Percentiles rank a stretch among this genome's conserved stretches.
Evolutionary conservation across 2,113 vertebrate genomes (phyloP).

Genomic region (Dromaius novaehollandiae): DNA sequence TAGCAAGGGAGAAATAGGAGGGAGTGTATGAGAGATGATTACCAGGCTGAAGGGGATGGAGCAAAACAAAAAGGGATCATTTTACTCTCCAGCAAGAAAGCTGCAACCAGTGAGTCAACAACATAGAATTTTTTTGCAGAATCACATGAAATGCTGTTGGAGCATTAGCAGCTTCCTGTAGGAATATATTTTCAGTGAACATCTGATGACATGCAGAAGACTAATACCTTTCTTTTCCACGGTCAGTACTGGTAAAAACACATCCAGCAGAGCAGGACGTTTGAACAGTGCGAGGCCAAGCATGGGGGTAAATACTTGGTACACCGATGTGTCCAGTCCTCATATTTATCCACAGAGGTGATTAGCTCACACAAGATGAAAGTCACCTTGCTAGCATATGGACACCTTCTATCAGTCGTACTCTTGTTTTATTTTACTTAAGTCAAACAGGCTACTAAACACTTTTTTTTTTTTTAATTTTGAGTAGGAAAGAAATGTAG

Average conservation of each 20-base stretch:
- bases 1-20: not conserved
- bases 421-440: not conserved
- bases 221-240: not conserved
- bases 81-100: not conserved
- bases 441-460: not conserved
- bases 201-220: not conserved
- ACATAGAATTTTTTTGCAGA: not conserved
- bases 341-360: not conserved
- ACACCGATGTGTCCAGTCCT: rapidly evolving
- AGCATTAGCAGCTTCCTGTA: not conserved
- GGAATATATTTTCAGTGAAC: not conserved
- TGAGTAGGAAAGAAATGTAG: not conserved
- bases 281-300: not conserved
- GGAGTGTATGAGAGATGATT: not conserved
- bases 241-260: not conserved
- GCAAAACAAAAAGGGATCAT: not conserved
- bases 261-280: not conserved
- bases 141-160: not conserved
- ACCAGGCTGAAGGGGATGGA: not conserved
- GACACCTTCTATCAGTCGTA: not conserved
- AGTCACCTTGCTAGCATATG: not conserved
- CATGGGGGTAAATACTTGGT: not conserved
- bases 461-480: not conserved
- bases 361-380: not conserved
- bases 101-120: rapidly evolving